A percentile compares a stretch with the other conserved stretches of the same genome.
phyloP scores from a whole-genome alignment of 2,113 vertebrate genomes.

The Odontesthes bonariensis region DNA sequence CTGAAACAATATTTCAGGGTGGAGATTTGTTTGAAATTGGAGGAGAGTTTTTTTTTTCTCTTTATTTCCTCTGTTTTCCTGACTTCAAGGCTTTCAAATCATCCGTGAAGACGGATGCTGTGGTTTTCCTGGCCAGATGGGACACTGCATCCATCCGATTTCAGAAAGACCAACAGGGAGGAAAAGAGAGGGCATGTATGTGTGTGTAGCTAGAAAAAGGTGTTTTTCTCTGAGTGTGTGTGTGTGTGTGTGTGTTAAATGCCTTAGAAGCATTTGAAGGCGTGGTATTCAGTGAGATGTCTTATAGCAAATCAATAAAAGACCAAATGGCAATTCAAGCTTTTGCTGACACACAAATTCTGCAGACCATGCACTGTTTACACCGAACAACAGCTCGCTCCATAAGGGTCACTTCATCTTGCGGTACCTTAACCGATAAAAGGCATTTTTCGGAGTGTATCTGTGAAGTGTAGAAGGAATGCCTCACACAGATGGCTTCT shows the following conservation, averaged over 20 bases:
- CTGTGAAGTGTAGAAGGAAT: constrained; percentile 42
- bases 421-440: neutral
- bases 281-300: constrained; percentile 2
- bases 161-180: constrained; percentile 26
- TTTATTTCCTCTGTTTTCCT: constrained; percentile 9
- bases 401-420: constrained; percentile 25
- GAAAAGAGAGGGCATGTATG: constrained; percentile 1
- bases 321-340: constrained; percentile 12
- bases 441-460: constrained; percentile 8
- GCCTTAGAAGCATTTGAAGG: neutral
- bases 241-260: neutral
- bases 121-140: constrained; percentile 59
- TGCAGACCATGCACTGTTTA: constrained; percentile 9
- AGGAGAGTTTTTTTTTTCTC: constrained; percentile 16
- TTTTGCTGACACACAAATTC: constrained; percentile 17
- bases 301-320: neutral
- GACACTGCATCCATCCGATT: constrained; percentile 45
- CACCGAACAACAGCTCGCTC: constrained; percentile 9
- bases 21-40: constrained; percentile 64
- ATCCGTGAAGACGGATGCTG: constrained; percentile 52
- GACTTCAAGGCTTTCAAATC: constrained; percentile 52
- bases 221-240: neutral
- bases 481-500: constrained; percentile 48
- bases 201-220: neutral
- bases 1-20: constrained; percentile 66